Evolutionary conservation across 1,140 invertebrate species (phyloP).

Genomic region (Drosophila kanapiae): DNA sequence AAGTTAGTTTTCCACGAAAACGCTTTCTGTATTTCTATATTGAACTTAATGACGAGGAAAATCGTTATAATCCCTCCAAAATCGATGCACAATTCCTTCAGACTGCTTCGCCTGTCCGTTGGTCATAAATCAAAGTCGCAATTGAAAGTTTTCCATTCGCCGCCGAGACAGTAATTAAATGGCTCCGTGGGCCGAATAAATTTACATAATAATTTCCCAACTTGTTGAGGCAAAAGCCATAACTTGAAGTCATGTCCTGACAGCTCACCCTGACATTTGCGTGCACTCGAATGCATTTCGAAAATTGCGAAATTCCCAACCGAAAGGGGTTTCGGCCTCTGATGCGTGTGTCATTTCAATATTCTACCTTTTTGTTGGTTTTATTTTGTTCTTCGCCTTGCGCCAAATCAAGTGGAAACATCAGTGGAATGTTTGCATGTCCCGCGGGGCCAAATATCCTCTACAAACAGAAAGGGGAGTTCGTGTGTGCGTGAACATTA

Average conservation of each 20-base stretch:
- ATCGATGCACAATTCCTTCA: not conserved
- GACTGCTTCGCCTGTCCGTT: constrained; percentile 27
- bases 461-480: constrained; percentile 3
- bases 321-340: not conserved
- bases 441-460: constrained; percentile 29
- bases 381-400: constrained; percentile 10
- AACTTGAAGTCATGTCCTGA: constrained; percentile 39
- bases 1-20: not conserved
- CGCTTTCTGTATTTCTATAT: not conserved
- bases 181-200: constrained; percentile 36
- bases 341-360: constrained; percentile 37
- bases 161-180: constrained; percentile 58
- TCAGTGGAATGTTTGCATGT: constrained; percentile 44
- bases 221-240: constrained; percentile 60
- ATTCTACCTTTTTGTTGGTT: constrained; percentile 9
- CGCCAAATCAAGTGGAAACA: constrained; percentile 42
- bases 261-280: constrained; percentile 35
- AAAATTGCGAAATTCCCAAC: constrained; percentile 42
- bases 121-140: constrained; percentile 56
- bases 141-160: constrained; percentile 34
- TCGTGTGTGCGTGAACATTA: constrained; percentile 25
- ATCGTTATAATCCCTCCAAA: constrained; percentile 4
- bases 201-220: constrained; percentile 65
- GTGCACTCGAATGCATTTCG: constrained; percentile 53
- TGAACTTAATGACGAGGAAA: not conserved